Percentiles rank a stretch among this genome's conserved stretches.
phyloP scores from a whole-genome alignment of 2,888 invertebrate genomes.

The Cancer borealis region DNA sequence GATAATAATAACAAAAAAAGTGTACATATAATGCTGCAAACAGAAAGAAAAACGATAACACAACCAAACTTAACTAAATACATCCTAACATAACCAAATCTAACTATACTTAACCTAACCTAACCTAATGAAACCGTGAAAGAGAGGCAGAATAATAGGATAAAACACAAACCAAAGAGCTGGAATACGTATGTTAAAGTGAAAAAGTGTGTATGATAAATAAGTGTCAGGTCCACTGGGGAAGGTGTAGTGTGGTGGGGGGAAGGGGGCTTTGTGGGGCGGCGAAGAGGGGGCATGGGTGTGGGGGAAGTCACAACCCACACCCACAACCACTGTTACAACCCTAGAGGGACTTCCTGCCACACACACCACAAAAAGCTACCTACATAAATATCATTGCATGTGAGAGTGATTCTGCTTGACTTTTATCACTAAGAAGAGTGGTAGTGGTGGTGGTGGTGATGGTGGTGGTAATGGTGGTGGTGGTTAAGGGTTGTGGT shows the following conservation, averaged over 20 bases:
- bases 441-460: not conserved
- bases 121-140: not conserved
- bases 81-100: not conserved
- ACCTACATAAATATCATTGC: slow-evolving; percentile 1
- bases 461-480: not conserved
- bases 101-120: not conserved
- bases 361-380: not conserved
- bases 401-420: not conserved
- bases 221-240: too few relatives aligned
- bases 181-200: not conserved
- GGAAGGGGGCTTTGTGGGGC: not conserved
- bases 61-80: not conserved
- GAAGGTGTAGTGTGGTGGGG: not conserved
- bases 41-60: too few relatives aligned
- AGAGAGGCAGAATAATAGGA: not conserved
- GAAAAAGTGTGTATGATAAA: too few relatives aligned
- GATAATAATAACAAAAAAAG: too few relatives aligned
- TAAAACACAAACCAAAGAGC: not conserved
- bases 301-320: not conserved
- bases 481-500: not conserved
- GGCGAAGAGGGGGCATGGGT: not conserved
- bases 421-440: not conserved
- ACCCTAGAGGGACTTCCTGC: not conserved
- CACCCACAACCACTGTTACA: not conserved
- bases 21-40: too few relatives aligned